phyloP scores from a whole-genome alignment of 2,113 vertebrate genomes.

The Eublepharis macularius region DNA sequence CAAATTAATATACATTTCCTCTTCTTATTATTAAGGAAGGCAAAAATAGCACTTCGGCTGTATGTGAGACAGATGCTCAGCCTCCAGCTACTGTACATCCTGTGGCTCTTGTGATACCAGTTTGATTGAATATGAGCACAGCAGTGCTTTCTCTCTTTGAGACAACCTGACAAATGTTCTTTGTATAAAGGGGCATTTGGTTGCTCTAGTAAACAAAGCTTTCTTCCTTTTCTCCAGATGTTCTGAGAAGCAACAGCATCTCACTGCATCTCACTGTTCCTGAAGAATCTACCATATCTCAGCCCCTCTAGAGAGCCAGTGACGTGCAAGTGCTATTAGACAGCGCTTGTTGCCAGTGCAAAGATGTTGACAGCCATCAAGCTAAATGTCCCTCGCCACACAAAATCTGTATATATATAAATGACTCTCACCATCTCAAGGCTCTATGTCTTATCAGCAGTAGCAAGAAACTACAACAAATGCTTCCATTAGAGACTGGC shows the following conservation, averaged over 20 bases:
- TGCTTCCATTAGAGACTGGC: not conserved
- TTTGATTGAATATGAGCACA: conserved; percentile 60
- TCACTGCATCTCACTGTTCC: conserved; percentile 40
- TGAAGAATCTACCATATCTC: conserved; percentile 39
- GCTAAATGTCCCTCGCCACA: conserved; percentile 23
- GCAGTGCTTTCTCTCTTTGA: conserved; percentile 44
- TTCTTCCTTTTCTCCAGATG: conserved; percentile 57
- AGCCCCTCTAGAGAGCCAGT: conserved; percentile 38
- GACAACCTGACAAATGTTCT: conserved; percentile 58
- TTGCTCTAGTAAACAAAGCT: conserved; percentile 41
- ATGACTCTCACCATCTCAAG: not conserved
- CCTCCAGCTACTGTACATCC: conserved; percentile 57
- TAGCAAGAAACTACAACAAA: not conserved
- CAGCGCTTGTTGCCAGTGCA: conserved; percentile 44
- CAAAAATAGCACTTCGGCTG: not conserved
- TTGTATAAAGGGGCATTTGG: conserved; percentile 40
- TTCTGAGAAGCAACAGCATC: conserved; percentile 50
- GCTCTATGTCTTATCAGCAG: not conserved
- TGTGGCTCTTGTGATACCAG: conserved; percentile 44
- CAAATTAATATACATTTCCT: not conserved
- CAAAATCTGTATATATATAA: not conserved
- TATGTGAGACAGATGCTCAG: conserved; percentile 59
- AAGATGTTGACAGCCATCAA: conserved; percentile 34
- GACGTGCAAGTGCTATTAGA: conserved; percentile 39
- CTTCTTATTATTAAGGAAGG: not conserved